Evolutionary conservation across 2,888 invertebrate genomes (phyloP).

Genomic region (Lymantria dispar): DNA sequence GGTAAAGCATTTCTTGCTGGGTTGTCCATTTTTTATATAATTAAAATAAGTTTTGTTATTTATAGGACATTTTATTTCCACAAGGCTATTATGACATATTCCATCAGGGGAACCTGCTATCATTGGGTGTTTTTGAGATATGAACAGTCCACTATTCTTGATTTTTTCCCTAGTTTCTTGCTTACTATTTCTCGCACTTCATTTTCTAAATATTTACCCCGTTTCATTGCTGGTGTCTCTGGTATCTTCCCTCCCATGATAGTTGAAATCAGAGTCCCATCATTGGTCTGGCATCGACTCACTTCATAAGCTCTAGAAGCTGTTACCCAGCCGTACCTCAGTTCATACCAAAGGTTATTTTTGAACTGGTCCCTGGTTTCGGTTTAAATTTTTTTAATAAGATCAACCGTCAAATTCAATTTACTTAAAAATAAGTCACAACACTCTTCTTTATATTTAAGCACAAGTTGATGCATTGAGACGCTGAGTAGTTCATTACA

Average conservation of each 20-base stretch:
- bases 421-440: not conserved
- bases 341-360: not conserved
- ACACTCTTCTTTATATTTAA: not conserved
- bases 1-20: no score
- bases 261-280: not conserved
- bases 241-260: conserved; percentile 27
- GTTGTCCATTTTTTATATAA: conserved; percentile 1
- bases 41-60: conserved; percentile 3
- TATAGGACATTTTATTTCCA: conserved; percentile 9
- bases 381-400: not conserved
- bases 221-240: conserved; percentile 25
- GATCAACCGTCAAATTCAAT: not conserved
- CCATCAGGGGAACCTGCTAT: no score
- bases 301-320: conserved; percentile 28
- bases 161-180: conserved; percentile 21
- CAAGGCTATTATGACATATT: conserved; percentile 8
- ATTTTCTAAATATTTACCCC: conserved; percentile 20
- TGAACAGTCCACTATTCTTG: not conserved
- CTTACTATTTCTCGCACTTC: conserved; percentile 19
- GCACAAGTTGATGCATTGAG: no score
- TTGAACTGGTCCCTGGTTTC: not conserved
- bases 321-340: conserved; percentile 1
- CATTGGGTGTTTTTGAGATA: not conserved
- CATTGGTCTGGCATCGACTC: conserved; percentile 31
- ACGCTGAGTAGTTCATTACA: no score